Evolutionary conservation across 2,888 invertebrate species (phyloP), one percentile per base, ranked within the genome.

Genomic region (Tiliacea aurago): DNA sequence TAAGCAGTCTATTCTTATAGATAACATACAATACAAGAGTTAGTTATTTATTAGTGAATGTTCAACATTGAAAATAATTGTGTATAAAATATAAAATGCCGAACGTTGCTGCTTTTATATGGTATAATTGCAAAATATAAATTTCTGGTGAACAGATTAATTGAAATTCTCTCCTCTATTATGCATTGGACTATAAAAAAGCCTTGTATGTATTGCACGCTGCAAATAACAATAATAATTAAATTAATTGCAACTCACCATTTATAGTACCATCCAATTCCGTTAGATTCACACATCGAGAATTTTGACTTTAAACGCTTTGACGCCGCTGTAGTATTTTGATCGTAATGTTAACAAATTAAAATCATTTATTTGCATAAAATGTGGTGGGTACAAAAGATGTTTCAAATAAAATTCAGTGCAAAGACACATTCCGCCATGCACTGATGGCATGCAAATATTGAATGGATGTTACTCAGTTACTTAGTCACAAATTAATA

Each of bases 1-100:
- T 90, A 93, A 91, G 93, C 93, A 91, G 90, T 93, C 92, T 92
- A 91, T 89, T 88, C 85, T 86, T 90, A 86, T 58, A 84, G 77
- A 87, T 87, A 87, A 82, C 80, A 71, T 83, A 83, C 75, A 65
- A 83, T 84, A 77, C 81, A 84, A 72, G 61, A 78, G 73, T 80
- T 78, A 66, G n/a, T 79, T 71, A 82, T 66, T 68, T 37, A 64
- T 55, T 55, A n/a, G 80, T 76, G 68, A 83, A 81, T 79, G 53
- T 81, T 79, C 59, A 74, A 81, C 76, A 86, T 80, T 72, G 43
- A 56, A 81, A 84, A 83, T 78, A 77, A 77, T 82, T 58, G 45
- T 70, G 55, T 66, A 78, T 53, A 78, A 81, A 71, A 83, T 82
- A 81, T 75, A 77, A 70, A 75, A 82, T 77, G 76, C 69, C 64